These are phyloP conservation scores for Pipistrellus pygmaeus DNA, from an alignment of 2,797 vertebrate genomes.

Conservation along the genomic window DNA sequence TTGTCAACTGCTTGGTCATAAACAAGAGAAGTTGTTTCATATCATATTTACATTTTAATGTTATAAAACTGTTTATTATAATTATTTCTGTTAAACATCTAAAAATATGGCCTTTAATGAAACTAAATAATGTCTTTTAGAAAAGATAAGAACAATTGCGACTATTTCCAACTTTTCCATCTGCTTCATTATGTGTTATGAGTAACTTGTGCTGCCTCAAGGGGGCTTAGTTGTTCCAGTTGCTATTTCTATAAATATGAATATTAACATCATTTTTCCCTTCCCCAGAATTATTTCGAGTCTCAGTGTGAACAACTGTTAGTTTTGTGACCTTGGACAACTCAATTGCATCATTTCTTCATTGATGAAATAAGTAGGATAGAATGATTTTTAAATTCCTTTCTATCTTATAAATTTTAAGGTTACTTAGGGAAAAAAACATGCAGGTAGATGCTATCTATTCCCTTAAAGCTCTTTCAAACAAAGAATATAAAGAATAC, in stretches of 20 bases:
- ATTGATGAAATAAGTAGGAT: background rate
- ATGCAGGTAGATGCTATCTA: background rate
- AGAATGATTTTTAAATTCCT: background rate
- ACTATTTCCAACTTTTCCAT: background rate
- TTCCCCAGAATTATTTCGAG: background rate
- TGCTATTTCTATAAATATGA: background rate
- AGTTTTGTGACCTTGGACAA: background rate
- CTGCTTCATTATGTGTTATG: background rate
- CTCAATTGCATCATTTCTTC: background rate
- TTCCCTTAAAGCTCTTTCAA: background rate
- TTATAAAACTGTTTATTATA: conserved; percentile 20
- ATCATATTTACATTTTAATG: conserved; percentile 10
- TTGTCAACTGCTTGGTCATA: conserved; percentile 29
- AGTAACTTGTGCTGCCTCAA: background rate
- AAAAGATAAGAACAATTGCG: background rate
- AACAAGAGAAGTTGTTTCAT: background rate
- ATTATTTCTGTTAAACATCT: conserved; percentile 23
- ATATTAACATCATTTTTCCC: background rate
- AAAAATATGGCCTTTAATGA: background rate
- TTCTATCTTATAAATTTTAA: background rate
- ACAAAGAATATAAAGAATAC: background rate
- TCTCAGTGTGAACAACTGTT: background rate
- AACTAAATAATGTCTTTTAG: background rate
- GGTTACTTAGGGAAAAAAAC: background rate
- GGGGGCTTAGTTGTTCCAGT: background rate